Base-by-base conservation (phyloP, 37 sponge, comb jelly and placozoan species). In the Lycopodina hypogea region DNA sequence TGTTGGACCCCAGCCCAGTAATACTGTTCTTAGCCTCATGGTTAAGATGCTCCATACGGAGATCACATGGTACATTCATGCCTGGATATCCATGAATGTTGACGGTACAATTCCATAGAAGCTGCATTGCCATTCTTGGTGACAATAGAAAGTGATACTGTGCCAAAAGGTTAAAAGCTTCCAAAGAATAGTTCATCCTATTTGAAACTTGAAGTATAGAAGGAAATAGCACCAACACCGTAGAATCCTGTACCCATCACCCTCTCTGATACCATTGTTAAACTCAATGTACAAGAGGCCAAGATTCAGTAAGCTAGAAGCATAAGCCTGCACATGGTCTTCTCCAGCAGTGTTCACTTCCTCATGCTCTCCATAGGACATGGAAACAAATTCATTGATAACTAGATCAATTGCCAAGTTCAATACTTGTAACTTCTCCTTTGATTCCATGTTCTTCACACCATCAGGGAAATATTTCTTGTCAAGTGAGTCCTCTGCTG, bases 201-300 rank as follows among this genome's bases (percentile, higher is more conserved):
- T 52, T 52, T 18, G 15, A 52, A 18, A 15, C 53, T 52, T 52
- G 11, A 52, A 52, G 15, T 52, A 52, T 52, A 52, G 15, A 11
- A 52, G 11, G 11, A 52, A 52, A 52, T 52, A 52, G 12, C 45
- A 48, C 74, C 74, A 73, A 15, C 41, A 24, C 21, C 30, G 24
- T 15, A 41, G 45, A n/a, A 73, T 19, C 41, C 74, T 40, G 26
- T 41, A 17, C 14, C 74, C 74, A 45, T 73, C 74, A 12, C 74
- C 74, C 45, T 73, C 74, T 73, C 29, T 73, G 17, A 23, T 51
- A 15, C 53, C 74, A 73, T 73, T 35, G 23, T 22, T 19, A 73
- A 38, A 73, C 18, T 73, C 41, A 9, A 52, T 18, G 15, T 52
- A 52, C 15, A 52, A 15, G 15, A 52, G 53, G 15, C 53, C 53